A percentile compares a stretch with the other conserved stretches of the same genome.
These are phyloP conservation scores for Petaurus breviceps DNA, from an alignment of 2,113 vertebrate genomes.

Conservation along the genomic window DNA sequence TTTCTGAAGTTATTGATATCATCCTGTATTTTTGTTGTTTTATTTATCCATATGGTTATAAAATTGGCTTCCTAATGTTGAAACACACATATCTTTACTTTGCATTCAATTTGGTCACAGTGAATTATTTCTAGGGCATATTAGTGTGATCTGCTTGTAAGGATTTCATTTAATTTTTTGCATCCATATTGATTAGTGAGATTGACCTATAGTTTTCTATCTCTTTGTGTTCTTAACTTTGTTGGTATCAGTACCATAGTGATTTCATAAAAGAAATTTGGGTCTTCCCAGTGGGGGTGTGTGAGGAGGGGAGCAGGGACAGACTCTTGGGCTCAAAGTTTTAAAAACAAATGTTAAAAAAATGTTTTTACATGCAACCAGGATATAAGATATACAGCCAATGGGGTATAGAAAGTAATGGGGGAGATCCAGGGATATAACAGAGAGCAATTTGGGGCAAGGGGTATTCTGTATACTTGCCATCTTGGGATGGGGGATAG, in stretches of 20 bases:
- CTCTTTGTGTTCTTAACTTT: neutral
- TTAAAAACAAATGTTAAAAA: too few relatives aligned
- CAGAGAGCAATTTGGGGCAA: too few relatives aligned
- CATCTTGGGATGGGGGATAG: too few relatives aligned
- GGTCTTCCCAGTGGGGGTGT: too few relatives aligned
- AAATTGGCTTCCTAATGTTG: slow-evolving; percentile 29
- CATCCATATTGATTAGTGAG: neutral
- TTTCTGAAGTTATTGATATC: neutral
- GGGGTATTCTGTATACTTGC: too few relatives aligned
- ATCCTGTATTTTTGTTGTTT: slow-evolving; percentile 11
- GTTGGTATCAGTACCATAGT: slow-evolving; percentile 8
- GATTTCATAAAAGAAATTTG: neutral
- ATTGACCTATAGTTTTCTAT: neutral
- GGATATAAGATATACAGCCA: too few relatives aligned
- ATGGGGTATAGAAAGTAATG: too few relatives aligned
- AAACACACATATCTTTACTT: neutral
- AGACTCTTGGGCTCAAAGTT: too few relatives aligned
- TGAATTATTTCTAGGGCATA: neutral
- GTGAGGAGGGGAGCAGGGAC: too few relatives aligned
- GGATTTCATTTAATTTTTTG: slow-evolving; percentile 31
- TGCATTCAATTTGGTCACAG: neutral
- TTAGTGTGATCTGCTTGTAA: neutral
- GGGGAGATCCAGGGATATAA: too few relatives aligned
- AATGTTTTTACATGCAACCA: too few relatives aligned
- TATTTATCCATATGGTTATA: neutral